Conservation (phyloP, 2,888 invertebrate genomes). For the Syrphus vitripennis region DNA sequence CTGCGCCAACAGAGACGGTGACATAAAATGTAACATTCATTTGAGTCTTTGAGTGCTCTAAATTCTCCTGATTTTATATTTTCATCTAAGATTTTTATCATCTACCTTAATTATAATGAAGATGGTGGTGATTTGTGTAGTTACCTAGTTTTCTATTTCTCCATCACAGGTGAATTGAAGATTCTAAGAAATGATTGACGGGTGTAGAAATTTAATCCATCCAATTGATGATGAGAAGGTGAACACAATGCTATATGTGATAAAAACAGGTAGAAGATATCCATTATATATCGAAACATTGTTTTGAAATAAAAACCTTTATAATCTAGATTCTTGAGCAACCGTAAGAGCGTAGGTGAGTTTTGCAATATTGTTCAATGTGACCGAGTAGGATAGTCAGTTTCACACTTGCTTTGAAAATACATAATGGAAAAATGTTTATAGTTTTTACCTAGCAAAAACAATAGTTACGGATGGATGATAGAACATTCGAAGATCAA, state of each 20-base stretch:
- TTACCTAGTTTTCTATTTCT: neutral
- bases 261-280: constrained; percentile 29
- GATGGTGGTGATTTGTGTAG: constrained; percentile 30
- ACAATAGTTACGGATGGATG: too few relatives aligned
- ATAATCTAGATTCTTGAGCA: neutral
- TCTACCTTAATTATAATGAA: constrained; percentile 15
- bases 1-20: constrained; percentile 13
- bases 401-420: too few relatives aligned
- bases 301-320: neutral
- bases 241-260: neutral
- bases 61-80: constrained; percentile 8
- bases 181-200: constrained; percentile 32
- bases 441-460: too few relatives aligned
- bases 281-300: neutral
- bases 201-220: neutral
- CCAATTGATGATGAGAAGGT: neutral
- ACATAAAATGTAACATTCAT: constrained; percentile 22
- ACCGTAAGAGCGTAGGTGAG: too few relatives aligned
- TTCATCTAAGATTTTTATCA: constrained; percentile 15
- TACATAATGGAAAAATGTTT: too few relatives aligned
- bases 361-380: constrained; percentile 17
- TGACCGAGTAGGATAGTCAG: constrained; percentile 18
- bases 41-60: neutral
- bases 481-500: too few relatives aligned
- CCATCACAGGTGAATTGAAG: constrained; percentile 31